Base-by-base conservation (phyloP, 2,888 invertebrate genomes). In the Craniophora ligustri region DNA sequence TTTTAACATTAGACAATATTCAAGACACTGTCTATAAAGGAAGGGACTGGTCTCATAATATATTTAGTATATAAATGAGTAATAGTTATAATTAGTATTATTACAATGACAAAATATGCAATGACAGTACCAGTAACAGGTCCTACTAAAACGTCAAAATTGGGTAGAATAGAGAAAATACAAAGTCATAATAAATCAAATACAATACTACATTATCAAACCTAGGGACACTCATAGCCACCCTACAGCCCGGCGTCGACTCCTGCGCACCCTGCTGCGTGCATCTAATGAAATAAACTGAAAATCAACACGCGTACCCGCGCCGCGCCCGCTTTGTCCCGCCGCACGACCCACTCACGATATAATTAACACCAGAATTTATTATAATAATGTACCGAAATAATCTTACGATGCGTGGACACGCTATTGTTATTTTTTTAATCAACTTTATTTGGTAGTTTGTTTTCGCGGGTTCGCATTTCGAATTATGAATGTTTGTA, bases 211-310 rank as follows among this genome's bases (percentile, higher is more conserved):
- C 11, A 21, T 30, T 19, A 46, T 15, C 13, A 30, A 35, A 10
- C 36, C 39, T 63, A 66, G 31, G 38, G 8, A n/a, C 5, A 18
- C 30, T 18, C 35, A 57, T 67, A 60, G 82, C 54, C 78, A 82
- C 85, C 76, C 78, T 84, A 85, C 75, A 58, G 38, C 56, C 57
- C 79, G 69, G 78, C 78, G 72, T 77, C 82, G 78, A 82, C 81
- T 79, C 84, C 78, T 59, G 78, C 82, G 88, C 87, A 75, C 88
- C 93, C 93, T 88, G 92, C 89, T 76, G 93, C 84, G 93, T 78
- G 72, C 81, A 82, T 87, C 91, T 94, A 94, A 93, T 94, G 93
- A 93, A 93, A 93, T 93, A 93, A 93, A 92, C 93, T 92, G 92
- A 93, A 93, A 94, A 92, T 92, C 93, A 93, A 94, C 93, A 93